Base-by-base conservation (phyloP, 2,888 invertebrate species). In the Prostheceraeus crozeri region DNA sequence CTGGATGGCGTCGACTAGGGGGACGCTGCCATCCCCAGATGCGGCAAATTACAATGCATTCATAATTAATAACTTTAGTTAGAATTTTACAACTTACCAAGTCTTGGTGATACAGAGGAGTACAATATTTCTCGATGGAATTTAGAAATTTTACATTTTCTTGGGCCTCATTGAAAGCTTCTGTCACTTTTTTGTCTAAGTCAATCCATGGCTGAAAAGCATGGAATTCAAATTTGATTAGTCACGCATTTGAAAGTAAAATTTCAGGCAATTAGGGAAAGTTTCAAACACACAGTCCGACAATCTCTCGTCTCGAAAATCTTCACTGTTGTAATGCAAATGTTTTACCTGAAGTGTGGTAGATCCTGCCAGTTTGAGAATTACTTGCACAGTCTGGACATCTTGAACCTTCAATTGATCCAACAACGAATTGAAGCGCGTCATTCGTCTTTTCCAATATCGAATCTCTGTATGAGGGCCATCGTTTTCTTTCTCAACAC, bases 371-470 rank as follows among this genome's bases (percentile, higher is more conserved):
- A 46, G 28, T 23, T 46, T 46, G 23, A 46, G 25, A 8, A 46
- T 28, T n/a, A 27, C 28, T 46, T 27, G 28, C 4, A 27, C 28
- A 10, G 48, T 27, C 28, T 46, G 48, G 4, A 46, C 28, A 46
- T 46, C 48, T 16, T 53, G 19, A 30, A 30, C 3, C 16, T 53
- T 30, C 11, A 53, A 14, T 35, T 53, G 27, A 4, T 53, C 16
- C 6, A 53, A 19, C 14, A 53, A 19, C n/a, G 31, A 53, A 21
- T 46, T 46, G 25, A 46, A 46, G 14, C 48, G 48, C 23, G 48
- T 46, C 48, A 46, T 46, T 46, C 48, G 3, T 16, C 48, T 23
- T 46, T 46, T 46, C 48, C 48, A 46, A 16, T 27, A 46, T 46
- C 28, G 23, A n/a, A 46, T 46, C 28, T 46, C 48, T n/a, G 48